Percentiles rank a stretch among this genome's conserved stretches.
These are phyloP conservation scores for Cuniculus paca DNA, from an alignment of 2,797 vertebrate species.

Conservation along the genomic window DNA sequence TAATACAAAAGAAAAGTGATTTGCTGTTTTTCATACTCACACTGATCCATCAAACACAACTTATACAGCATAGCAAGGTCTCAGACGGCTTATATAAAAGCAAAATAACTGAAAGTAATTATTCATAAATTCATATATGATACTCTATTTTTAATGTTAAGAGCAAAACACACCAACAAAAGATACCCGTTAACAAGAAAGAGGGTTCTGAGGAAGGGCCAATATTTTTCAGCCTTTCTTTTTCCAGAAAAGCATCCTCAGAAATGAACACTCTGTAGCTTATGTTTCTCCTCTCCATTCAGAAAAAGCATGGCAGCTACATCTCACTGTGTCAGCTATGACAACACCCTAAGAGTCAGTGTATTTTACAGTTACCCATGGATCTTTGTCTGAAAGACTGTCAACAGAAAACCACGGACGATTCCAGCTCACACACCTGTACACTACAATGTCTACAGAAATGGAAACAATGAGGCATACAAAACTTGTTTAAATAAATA, in stretches of 20 bases:
- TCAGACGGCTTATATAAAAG: slow-evolving; percentile 89
- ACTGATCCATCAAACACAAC: slow-evolving; percentile 90
- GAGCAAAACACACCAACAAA: slow-evolving; percentile 87
- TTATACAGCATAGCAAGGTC: slow-evolving; percentile 91
- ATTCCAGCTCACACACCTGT: slow-evolving; percentile 88
- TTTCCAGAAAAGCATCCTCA: slow-evolving; percentile 85
- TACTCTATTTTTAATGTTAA: slow-evolving; percentile 86
- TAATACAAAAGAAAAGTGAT: slow-evolving; percentile 88
- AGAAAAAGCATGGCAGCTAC: slow-evolving; percentile 83
- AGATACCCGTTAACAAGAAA: slow-evolving; percentile 89
- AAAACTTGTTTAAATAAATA: slow-evolving; percentile 86
- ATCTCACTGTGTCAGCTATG: slow-evolving; percentile 83
- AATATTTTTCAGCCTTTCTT: slow-evolving; percentile 82
- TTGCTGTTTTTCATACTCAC: slow-evolving; percentile 89
- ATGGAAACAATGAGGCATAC: slow-evolving; percentile 84
- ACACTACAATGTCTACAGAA: slow-evolving; percentile 84
- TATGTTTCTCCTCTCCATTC: slow-evolving; percentile 81
- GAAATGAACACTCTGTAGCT: slow-evolving; percentile 83
- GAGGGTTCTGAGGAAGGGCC: slow-evolving; percentile 87
- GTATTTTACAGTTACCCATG: slow-evolving; percentile 84
- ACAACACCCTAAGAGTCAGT: slow-evolving; percentile 83
- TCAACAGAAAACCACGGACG: slow-evolving; percentile 81
- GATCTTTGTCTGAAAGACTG: slow-evolving; percentile 75
- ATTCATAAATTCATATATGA: slow-evolving; percentile 89
- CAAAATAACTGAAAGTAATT: slow-evolving; percentile 89